phyloP scores from a whole-genome alignment of 1,140 invertebrate species.

The Tigriopus japonicus region DNA sequence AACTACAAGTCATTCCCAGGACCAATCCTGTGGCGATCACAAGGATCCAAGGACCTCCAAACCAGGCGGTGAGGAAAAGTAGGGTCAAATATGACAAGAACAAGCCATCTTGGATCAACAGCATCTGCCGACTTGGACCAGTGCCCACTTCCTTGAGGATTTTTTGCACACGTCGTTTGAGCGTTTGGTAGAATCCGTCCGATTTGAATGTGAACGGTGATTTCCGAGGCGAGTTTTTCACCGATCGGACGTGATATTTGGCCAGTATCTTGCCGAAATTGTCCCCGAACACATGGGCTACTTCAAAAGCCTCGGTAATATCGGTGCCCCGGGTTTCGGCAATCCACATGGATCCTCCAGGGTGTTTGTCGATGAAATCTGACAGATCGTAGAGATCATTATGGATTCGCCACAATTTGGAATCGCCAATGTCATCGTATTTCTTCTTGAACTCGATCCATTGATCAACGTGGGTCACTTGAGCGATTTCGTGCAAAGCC shows the following conservation, averaged over 20 bases:
- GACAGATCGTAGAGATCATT: conserved; percentile 52
- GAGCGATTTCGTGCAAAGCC: background rate
- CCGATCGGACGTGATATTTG: conserved; percentile 32
- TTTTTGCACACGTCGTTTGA: conserved; percentile 28
- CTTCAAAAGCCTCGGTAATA: conserved; percentile 52
- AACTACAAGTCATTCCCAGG: conserved; percentile 15
- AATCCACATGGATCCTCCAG: conserved; percentile 41
- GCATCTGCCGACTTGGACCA: conserved; percentile 16
- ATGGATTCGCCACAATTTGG: conserved; percentile 48
- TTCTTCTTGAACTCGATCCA: conserved; percentile 42
- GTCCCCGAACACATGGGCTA: conserved; percentile 33
- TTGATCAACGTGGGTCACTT: background rate
- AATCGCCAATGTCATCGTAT: conserved; percentile 46
- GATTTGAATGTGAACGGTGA: conserved; percentile 44
- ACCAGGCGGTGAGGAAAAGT: conserved; percentile 24
- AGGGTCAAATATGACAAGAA: conserved; percentile 29
- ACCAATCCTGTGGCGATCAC: conserved; percentile 14
- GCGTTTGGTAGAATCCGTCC: conserved; percentile 44
- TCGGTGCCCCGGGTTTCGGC: conserved; percentile 35
- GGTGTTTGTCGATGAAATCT: conserved; percentile 45
- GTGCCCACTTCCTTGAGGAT: conserved; percentile 24
- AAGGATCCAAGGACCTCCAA: conserved; percentile 5
- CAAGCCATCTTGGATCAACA: conserved; percentile 32
- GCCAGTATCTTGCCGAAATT: conserved; percentile 31
- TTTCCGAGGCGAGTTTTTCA: conserved; percentile 29